These are phyloP conservation scores for Globodera rostochiensis DNA, from an alignment of 1,140 invertebrate genomes.

Conservation along the genomic window DNA sequence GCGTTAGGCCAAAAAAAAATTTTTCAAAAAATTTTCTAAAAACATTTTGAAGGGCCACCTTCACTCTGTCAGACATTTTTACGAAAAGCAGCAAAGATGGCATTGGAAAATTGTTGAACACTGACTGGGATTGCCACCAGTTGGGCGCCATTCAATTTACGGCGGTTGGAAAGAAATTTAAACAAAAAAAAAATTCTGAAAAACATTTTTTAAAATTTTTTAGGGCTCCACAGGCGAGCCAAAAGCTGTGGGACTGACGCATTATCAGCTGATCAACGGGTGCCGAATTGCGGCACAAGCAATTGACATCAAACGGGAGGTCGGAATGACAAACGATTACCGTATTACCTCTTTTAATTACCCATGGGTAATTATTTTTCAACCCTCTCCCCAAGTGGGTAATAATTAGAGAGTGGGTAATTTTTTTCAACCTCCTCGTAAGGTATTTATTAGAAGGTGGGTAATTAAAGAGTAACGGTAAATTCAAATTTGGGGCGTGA, in stretches of 20 bases:
- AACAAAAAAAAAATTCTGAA: not conserved
- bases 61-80: conserved; percentile 56
- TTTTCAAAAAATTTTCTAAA: conserved; percentile 16
- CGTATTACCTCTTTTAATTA: too few species aligned
- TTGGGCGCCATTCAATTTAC: conserved; percentile 64
- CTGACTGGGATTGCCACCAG: conserved; percentile 59
- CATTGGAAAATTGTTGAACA: conserved; percentile 61
- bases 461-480: too few species aligned
- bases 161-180: conserved; percentile 33
- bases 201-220: conserved; percentile 7
- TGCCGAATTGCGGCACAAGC: conserved; percentile 52
- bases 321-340: not conserved
- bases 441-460: too few species aligned
- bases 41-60: conserved; percentile 45
- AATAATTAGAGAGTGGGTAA: too few species aligned
- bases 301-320: conserved; percentile 55
- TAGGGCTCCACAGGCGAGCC: conserved; percentile 58
- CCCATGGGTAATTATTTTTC: too few species aligned
- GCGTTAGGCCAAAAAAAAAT: conserved; percentile 42
- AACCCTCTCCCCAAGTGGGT: too few species aligned
- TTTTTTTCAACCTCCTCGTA: too few species aligned
- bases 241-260: conserved; percentile 57
- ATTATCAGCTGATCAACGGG: conserved; percentile 62
- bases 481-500: too few species aligned
- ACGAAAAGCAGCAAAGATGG: conserved; percentile 50